phyloP scores from a whole-genome alignment of 35 echinoderm and acorn worm species.

The Apostichopus japonicus region DNA sequence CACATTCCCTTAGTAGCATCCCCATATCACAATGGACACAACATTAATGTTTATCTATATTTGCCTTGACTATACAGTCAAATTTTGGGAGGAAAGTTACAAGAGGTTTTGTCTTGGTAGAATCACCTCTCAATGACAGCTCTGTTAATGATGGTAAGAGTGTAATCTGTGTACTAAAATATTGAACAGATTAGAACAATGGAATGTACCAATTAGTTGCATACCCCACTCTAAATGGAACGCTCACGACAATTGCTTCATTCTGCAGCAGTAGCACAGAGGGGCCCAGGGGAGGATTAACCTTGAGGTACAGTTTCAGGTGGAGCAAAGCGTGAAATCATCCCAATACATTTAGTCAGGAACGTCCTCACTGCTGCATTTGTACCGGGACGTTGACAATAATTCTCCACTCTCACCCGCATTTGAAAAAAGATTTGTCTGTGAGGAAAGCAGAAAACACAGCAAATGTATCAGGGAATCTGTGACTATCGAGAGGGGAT shows the following conservation, averaged over 20 bases:
- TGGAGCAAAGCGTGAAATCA: slow-evolving; percentile 83
- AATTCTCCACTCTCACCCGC: slow-evolving; percentile 81
- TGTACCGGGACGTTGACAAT: slow-evolving; percentile 61
- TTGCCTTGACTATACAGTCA: background rate
- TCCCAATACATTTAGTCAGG: slow-evolving; percentile 72
- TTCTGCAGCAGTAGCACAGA: background rate
- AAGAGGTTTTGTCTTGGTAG: background rate
- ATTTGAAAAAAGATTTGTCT: slow-evolving; percentile 96
- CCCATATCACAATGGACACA: too few species aligned
- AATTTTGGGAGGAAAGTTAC: background rate
- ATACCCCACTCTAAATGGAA: background rate
- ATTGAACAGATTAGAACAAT: background rate
- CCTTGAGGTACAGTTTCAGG: slow-evolving; percentile 12
- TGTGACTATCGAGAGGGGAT: too few species aligned
- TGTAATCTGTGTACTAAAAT: background rate
- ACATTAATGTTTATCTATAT: too few species aligned
- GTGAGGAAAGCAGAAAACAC: slow-evolving; percentile 14
- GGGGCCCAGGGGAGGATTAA: background rate
- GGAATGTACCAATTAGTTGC: slow-evolving; percentile 1
- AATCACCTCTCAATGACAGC: too few species aligned
- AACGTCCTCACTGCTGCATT: slow-evolving; percentile 73
- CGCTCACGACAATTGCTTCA: background rate
- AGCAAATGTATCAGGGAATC: too few species aligned
- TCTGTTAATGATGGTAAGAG: too few species aligned
- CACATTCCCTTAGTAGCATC: too few species aligned